phyloP scores from a whole-genome alignment of 2,888 invertebrate genomes.

The Linnaemya vulpina region DNA sequence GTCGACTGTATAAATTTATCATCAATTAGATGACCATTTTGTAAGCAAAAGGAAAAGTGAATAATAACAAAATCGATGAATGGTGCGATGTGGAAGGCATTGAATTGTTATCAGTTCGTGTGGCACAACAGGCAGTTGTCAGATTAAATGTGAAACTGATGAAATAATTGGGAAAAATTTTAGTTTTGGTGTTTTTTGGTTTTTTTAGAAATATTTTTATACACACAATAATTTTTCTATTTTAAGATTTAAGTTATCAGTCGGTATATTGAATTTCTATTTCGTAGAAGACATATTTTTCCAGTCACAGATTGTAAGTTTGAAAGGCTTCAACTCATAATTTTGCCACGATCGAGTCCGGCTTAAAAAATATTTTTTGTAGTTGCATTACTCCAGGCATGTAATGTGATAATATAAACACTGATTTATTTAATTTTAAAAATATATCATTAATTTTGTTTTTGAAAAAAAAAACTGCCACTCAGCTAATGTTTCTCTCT shows the following conservation, averaged over 20 bases:
- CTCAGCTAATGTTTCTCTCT: conserved; percentile 34
- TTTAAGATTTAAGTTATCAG: background rate
- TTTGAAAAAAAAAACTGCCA: conserved; percentile 13
- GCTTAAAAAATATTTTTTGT: conserved; percentile 49
- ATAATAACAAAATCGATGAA: background rate
- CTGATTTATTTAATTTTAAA: conserved; percentile 53
- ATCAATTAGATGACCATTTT: conserved; percentile 69
- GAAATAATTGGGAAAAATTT: background rate
- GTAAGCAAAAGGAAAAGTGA: conserved; percentile 23
- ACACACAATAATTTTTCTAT: background rate
- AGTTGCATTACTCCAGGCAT: conserved; percentile 43
- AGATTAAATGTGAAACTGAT: background rate
- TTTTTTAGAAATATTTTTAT: background rate
- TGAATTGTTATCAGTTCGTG: background rate
- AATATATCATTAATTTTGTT: conserved; percentile 55
- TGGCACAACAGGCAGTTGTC: conserved; percentile 53
- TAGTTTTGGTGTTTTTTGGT: background rate
- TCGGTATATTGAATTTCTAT: background rate
- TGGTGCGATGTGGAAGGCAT: background rate
- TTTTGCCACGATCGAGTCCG: conserved; percentile 23
- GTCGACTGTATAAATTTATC: conserved; percentile 63
- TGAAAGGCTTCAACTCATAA: background rate
- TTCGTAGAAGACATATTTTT: no score
- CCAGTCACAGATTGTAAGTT: no score
- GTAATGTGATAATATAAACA: conserved; percentile 39